These are phyloP conservation scores for Phataginus tricuspis DNA, from an alignment of 2,797 vertebrate genomes.

Conservation along the genomic window DNA sequence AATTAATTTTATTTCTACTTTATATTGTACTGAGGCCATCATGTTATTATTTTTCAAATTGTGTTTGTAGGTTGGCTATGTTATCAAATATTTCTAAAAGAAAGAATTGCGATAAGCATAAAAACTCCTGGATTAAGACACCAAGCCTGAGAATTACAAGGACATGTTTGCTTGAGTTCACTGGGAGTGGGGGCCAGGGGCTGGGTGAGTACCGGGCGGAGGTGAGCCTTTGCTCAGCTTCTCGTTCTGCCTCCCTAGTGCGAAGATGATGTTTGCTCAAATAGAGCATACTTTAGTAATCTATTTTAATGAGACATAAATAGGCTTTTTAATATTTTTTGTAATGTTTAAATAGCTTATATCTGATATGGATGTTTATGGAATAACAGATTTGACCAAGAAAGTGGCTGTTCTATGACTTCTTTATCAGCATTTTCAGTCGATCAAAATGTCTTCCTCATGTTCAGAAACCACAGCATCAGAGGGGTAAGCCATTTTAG, in stretches of 20 bases:
- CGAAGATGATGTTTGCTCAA: neutral
- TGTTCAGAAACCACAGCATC: neutral
- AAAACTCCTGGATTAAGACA: neutral
- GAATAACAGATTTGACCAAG: neutral
- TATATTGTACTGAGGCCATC: neutral
- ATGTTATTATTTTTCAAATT: neutral
- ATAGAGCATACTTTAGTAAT: neutral
- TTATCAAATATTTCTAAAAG: neutral
- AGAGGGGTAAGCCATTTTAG: neutral
- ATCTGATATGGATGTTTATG: neutral
- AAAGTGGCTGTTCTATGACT: neutral
- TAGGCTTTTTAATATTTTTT: neutral
- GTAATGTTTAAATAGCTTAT: neutral
- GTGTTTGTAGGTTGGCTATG: neutral
- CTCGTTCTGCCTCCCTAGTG: neutral
- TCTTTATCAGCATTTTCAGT: neutral
- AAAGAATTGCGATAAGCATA: neutral
- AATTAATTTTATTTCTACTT: constrained; percentile 21
- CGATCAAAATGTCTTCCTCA: neutral
- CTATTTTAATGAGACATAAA: constrained; percentile 18
- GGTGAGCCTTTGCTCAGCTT: neutral
- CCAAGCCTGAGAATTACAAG: neutral
- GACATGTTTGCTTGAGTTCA: neutral
- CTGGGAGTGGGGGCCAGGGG: no score
- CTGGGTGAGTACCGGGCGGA: no score